Evolutionary conservation across 2,797 vertebrate genomes (phyloP).

Genomic region (Neosalanx taihuensis): DNA sequence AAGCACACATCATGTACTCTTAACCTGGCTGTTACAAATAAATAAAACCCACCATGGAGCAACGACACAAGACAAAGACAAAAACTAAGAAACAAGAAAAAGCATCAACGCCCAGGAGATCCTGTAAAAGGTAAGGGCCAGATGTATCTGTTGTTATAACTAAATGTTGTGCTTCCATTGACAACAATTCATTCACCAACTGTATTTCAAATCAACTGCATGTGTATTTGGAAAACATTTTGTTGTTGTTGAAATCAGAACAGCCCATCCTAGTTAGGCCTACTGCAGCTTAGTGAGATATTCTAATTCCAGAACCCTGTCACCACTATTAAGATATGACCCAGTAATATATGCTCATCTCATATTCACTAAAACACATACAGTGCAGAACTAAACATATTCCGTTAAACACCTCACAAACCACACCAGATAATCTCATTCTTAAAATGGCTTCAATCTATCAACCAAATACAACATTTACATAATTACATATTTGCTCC

Average conservation of each 20-base stretch:
- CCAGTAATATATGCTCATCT: conserved; percentile 20
- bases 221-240: conserved; percentile 7
- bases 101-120: not conserved
- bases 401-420: conserved; percentile 33
- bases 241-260: conserved; percentile 21
- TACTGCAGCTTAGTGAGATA: conserved; percentile 15
- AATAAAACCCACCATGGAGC: conserved; percentile 39
- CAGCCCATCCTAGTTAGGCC: not conserved
- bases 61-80: conserved; percentile 29
- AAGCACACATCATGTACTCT: conserved; percentile 52
- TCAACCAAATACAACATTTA: conserved; percentile 44
- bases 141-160: conserved; percentile 7
- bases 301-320: not conserved
- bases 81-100: conserved; percentile 42
- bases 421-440: conserved; percentile 6
- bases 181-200: not conserved
- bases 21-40: conserved; percentile 51
- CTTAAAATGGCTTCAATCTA: conserved; percentile 23
- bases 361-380: conserved; percentile 6
- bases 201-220: conserved; percentile 19
- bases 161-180: conserved; percentile 3
- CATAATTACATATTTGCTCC: conserved; percentile 29
- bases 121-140: not conserved
- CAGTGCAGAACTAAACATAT: conserved; percentile 13
- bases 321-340: conserved; percentile 17